Percentiles rank a stretch among this genome's conserved stretches.
These are phyloP conservation scores for Nymphicus hollandicus DNA, from an alignment of 2,113 vertebrate species.

Conservation along the genomic window DNA sequence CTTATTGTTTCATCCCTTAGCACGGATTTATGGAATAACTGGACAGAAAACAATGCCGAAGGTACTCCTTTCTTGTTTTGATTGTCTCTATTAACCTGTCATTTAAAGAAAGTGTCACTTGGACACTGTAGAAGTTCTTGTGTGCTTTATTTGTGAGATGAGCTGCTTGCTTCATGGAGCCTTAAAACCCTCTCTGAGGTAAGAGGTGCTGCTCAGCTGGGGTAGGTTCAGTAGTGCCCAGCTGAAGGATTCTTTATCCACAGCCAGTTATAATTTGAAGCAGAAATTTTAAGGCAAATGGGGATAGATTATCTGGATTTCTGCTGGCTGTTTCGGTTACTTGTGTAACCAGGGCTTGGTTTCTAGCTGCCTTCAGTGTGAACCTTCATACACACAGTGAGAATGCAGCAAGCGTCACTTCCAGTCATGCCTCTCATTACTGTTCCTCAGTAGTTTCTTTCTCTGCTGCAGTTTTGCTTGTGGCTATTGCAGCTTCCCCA, in stretches of 20 bases:
- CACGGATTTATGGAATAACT: slow-evolving; percentile 47
- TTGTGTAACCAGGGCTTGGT: neutral
- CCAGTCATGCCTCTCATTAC: fast-evolving
- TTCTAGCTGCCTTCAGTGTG: neutral
- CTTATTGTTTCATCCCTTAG: neutral
- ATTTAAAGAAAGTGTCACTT: neutral
- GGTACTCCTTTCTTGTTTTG: slow-evolving; percentile 61
- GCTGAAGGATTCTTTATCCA: neutral
- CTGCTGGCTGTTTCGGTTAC: neutral
- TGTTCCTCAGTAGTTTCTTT: neutral
- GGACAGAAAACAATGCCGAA: slow-evolving; percentile 67
- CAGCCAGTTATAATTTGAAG: neutral
- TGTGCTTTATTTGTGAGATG: neutral
- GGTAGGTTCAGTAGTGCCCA: neutral
- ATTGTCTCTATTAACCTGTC: neutral
- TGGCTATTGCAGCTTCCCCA: neutral
- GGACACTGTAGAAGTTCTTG: neutral
- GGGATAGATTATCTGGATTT: neutral
- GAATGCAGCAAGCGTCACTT: neutral
- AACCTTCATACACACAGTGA: neutral
- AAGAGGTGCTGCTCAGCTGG: neutral
- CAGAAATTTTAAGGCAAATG: neutral
- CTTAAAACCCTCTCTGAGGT: neutral
- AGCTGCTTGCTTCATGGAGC: neutral
- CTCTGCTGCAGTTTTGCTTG: neutral